Evolutionary conservation across 2,797 vertebrate genomes (phyloP).

Genomic region (Crypturellus tataupa): DNA sequence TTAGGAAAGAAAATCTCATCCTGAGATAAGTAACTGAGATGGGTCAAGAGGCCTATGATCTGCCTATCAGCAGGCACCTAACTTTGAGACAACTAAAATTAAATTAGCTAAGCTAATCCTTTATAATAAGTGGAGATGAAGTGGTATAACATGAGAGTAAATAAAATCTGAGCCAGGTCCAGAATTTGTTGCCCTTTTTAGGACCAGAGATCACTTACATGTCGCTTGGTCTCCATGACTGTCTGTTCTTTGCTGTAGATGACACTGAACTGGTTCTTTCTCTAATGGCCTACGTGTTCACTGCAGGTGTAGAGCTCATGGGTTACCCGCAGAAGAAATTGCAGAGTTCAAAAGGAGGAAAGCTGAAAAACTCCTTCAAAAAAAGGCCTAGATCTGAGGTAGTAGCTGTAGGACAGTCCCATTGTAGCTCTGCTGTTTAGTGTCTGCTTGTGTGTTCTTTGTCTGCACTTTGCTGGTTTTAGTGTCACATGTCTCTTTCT

Average conservation of each 20-base stretch:
- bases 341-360: constrained; percentile 74
- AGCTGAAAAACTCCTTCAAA: constrained; percentile 67
- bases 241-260: constrained; percentile 59
- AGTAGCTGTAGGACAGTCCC: constrained; percentile 56
- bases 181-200: not conserved
- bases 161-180: not conserved
- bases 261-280: constrained; percentile 48
- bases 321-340: constrained; percentile 69
- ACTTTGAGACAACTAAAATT: not conserved
- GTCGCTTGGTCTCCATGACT: not conserved
- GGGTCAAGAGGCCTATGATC: not conserved
- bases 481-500: not conserved
- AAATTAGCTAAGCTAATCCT: not conserved
- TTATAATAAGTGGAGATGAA: not conserved
- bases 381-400: constrained; percentile 74
- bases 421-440: not conserved
- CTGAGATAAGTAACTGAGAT: not conserved
- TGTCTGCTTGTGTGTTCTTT: constrained; percentile 41
- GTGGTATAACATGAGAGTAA: not conserved
- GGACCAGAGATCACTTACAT: not conserved
- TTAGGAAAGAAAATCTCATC: not conserved
- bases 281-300: constrained; percentile 70
- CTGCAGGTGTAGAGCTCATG: constrained; percentile 71
- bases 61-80: not conserved
- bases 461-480: constrained; percentile 20